Evolutionary conservation across 1,140 invertebrate genomes (phyloP), one percentile per base, ranked within the genome.

Genomic region (Parapsyche elsis): DNA sequence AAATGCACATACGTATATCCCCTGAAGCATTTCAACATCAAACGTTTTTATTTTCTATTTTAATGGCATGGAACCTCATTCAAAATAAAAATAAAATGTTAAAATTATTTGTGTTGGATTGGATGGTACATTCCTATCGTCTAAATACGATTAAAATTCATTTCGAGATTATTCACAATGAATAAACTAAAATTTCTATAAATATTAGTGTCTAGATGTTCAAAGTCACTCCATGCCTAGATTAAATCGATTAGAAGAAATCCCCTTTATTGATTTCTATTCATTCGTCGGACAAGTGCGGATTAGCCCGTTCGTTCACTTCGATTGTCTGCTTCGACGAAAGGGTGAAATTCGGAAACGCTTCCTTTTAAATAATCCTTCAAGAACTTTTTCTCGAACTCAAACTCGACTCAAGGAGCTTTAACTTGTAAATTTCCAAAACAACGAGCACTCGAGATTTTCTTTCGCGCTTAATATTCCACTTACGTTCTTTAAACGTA

Each of bases 401-500:
- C 24, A 26, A 67, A 67, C 64, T 67, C 64, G 23, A 26, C 74
- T 70, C 61, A 16, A 59, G 64, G 14, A 14, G 64, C 44, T 46
- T 80, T 76, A 71, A 71, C 61, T 80, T 80, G 59, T 12, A 76
- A 76, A 77, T 76, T 76, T 80, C 71, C 61, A 57, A 77, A 75
- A 77, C 19, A 67, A 44, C 21, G 9, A 59, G 21, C 30, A 24
- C 44, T 49, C 21, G 46, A 59, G 79, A 57, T 76, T 76, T 76
- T 76, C 73, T 49, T 26, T 70, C 71, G 21, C 64, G 71, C 21
- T 76, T 76, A 75, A 67, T 80, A 76, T 80, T 76, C 79, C 64
- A 23, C 24, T 30, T 71, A 80, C 49, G 57, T 49, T 24, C 61
- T 73, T 14, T 70, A 16, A 73, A 38, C 70, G 44, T 71, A 77